Conservation (phyloP, 2,888 invertebrate species). For the Cataglyphis cursor region DNA sequence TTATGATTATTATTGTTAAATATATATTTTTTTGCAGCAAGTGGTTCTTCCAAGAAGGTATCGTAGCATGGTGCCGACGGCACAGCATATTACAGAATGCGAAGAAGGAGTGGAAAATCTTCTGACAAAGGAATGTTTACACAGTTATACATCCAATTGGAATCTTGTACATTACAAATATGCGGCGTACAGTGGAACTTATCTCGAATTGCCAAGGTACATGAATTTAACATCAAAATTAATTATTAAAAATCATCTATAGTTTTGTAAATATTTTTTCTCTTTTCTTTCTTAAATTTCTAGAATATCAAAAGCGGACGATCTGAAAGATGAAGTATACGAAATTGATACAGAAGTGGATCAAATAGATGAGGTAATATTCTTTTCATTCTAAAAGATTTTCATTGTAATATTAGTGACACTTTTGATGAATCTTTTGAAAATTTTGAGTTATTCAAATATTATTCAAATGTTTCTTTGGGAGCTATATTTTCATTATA, state of each 20-base stretch:
- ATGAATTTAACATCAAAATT: slow-evolving; percentile 51
- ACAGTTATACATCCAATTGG: slow-evolving; percentile 95
- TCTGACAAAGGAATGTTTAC: slow-evolving; percentile 91
- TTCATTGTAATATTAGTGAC: slow-evolving; percentile 8
- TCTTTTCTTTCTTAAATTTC: slow-evolving; percentile 34
- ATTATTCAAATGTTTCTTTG: neutral
- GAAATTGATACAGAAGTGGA: slow-evolving; percentile 96
- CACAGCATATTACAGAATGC: slow-evolving; percentile 87
- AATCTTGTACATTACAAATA: slow-evolving; percentile 97
- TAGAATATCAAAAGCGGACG: slow-evolving; percentile 87
- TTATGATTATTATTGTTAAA: slow-evolving; percentile 9
- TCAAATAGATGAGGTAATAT: slow-evolving; percentile 91
- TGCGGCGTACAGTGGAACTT: slow-evolving; percentile 94
- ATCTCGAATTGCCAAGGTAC: slow-evolving; percentile 94
- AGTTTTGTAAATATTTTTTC: slow-evolving; percentile 36
- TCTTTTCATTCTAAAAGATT: slow-evolving; percentile 13
- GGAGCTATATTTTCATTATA: neutral
- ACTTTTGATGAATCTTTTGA: neutral
- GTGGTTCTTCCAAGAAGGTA: slow-evolving; percentile 93
- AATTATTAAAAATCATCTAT: neutral
- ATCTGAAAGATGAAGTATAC: slow-evolving; percentile 94
- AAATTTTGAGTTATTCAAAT: slow-evolving; percentile 23
- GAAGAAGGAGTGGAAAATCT: slow-evolving; percentile 88
- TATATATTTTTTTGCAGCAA: slow-evolving; percentile 88
- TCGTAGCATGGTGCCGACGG: slow-evolving; percentile 91